A percentile compares a stretch with the other conserved stretches of the same genome.
Evolutionary conservation across 2,888 invertebrate genomes (phyloP).

Genomic region (Acanthococcus lagerstroemiae): DNA sequence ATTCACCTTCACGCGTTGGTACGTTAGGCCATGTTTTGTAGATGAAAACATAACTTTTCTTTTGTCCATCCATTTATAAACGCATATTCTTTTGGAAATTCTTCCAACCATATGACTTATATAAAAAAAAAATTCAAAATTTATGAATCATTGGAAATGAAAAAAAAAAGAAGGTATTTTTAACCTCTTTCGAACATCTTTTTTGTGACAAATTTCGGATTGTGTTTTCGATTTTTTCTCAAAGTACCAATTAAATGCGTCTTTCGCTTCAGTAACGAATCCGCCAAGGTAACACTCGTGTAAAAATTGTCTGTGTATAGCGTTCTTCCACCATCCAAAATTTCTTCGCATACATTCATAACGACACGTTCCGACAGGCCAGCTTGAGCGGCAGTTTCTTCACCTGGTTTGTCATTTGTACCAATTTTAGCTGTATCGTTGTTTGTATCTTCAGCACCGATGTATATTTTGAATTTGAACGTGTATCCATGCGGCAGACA

Average conservation of each 20-base stretch:
- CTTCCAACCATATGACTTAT: not conserved
- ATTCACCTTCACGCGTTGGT: not conserved
- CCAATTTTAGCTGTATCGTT: too few relatives aligned
- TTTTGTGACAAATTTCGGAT: slow-evolving; percentile 8
- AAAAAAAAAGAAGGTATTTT: not conserved
- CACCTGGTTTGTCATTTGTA: too few relatives aligned
- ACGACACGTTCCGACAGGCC: slow-evolving; percentile 8
- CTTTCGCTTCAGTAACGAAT: slow-evolving; percentile 6
- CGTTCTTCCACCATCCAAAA: not conserved
- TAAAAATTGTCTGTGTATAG: slow-evolving; percentile 26
- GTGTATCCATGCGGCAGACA: slow-evolving; percentile 39
- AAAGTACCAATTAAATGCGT: slow-evolving; percentile 27
- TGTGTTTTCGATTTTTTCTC: slow-evolving; percentile 7
- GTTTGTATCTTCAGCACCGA: slow-evolving; percentile 32
- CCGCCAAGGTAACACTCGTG: slow-evolving; percentile 21
- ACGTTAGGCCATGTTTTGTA: slow-evolving; percentile 10
- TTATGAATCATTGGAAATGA: not conserved
- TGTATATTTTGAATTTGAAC: slow-evolving; percentile 35
- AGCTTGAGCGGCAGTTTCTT: not conserved
- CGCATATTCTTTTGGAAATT: not conserved
- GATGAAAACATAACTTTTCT: slow-evolving; percentile 11
- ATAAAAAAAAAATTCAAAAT: not conserved
- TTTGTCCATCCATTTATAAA: slow-evolving; percentile 21
- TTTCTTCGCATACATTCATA: not conserved
- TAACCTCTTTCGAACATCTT: slow-evolving; percentile 3